Conservation (phyloP, 1,140 invertebrate genomes). For the Macrobrachium rosenbergii region DNA sequence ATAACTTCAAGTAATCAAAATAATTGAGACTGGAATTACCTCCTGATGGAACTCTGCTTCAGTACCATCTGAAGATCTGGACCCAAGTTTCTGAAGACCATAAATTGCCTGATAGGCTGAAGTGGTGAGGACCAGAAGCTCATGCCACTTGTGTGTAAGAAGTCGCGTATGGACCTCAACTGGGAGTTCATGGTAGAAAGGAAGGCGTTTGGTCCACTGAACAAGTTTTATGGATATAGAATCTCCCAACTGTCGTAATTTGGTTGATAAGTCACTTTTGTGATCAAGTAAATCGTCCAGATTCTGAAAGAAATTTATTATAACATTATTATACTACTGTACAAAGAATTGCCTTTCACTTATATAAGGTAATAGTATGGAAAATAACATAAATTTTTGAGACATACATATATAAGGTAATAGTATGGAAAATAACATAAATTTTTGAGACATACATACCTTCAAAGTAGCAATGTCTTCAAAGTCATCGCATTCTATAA, state of each 20-base stretch:
- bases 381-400: not conserved
- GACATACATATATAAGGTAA: conserved; percentile 68
- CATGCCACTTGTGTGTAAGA: conserved; percentile 97
- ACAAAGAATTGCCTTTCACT: not conserved
- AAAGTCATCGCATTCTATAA: conserved; percentile 95
- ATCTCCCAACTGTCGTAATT: conserved; percentile 94
- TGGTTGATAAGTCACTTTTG: conserved; percentile 89
- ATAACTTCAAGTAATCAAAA: not conserved
- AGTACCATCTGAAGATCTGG: conserved; percentile 72
- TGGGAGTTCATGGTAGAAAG: conserved; percentile 95
- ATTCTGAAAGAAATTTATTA: conserved; percentile 77
- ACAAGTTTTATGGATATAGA: conserved; percentile 97
- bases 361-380: not conserved
- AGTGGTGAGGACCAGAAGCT: conserved; percentile 92
- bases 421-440: not conserved
- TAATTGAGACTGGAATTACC: conserved; percentile 72
- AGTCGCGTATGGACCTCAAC: conserved; percentile 93
- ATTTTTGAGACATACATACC: conserved; percentile 69
- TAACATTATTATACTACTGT: not conserved
- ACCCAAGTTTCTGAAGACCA: conserved; percentile 75
- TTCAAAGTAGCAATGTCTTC: conserved; percentile 91
- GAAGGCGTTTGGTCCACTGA: conserved; percentile 97
- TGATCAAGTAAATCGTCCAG: conserved; percentile 91
- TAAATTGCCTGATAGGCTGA: conserved; percentile 94
- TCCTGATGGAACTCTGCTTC: conserved; percentile 83